phyloP scores from a whole-genome alignment of 2,797 vertebrate genomes.

The Thalassophryne amazonica region DNA sequence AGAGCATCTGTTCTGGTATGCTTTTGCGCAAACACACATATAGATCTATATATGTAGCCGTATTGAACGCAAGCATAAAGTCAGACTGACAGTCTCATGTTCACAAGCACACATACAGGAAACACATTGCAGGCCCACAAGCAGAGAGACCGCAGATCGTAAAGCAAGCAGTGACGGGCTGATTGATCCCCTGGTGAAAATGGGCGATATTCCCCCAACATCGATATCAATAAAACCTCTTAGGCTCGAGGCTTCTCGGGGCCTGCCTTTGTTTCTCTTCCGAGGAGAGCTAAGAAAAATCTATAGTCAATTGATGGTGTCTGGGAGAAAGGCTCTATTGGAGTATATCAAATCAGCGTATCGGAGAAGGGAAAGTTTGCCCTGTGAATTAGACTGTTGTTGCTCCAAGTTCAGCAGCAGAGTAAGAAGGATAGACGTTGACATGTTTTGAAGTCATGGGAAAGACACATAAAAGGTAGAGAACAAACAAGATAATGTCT shows the following conservation, averaged over 20 bases:
- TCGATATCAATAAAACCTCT: conserved; percentile 84
- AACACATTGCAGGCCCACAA: conserved; percentile 38
- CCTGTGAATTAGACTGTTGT: conserved; percentile 83
- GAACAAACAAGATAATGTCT: conserved; percentile 24
- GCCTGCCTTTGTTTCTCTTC: conserved; percentile 82
- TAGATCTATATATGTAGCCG: not conserved
- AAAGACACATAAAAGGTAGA: conserved; percentile 22
- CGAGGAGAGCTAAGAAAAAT: conserved; percentile 80
- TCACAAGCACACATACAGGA: conserved; percentile 20
- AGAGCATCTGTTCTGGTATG: too few species aligned
- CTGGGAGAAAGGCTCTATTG: conserved; percentile 83
- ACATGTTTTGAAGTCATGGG: conserved; percentile 35
- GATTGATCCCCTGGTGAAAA: conserved; percentile 82
- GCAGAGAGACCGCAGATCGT: conserved; percentile 61
- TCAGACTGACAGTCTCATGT: conserved; percentile 15
- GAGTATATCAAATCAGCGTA: conserved; percentile 85
- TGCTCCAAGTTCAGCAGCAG: conserved; percentile 81
- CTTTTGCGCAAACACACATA: conserved; percentile 11
- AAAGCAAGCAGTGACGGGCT: conserved; percentile 74
- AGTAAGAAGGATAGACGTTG: conserved; percentile 70
- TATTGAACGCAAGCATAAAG: conserved; percentile 9
- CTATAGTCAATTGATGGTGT: conserved; percentile 86
- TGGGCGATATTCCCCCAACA: conserved; percentile 80
- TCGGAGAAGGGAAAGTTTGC: conserved; percentile 78
- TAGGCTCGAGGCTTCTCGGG: conserved; percentile 77